phyloP scores from a whole-genome alignment of 2,113 vertebrate genomes.

The Ophthalmolycus amberensis region DNA sequence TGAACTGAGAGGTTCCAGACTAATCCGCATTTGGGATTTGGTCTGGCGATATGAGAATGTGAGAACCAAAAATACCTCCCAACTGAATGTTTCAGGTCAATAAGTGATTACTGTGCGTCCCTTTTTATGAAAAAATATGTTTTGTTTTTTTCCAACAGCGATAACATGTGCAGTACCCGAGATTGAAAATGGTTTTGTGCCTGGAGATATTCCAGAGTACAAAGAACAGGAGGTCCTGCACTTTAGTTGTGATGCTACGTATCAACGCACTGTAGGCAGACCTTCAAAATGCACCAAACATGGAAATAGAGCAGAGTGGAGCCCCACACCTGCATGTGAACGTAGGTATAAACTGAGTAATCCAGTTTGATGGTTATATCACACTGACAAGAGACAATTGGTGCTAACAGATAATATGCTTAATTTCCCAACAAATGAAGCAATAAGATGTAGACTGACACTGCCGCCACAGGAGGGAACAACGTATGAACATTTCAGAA shows the following conservation, averaged over 20 bases:
- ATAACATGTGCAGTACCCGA: constrained; percentile 2
- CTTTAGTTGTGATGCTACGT: background rate
- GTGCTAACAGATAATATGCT: background rate
- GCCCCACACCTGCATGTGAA: constrained; percentile 71
- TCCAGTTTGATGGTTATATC: background rate
- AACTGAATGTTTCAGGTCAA: background rate
- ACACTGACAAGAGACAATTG: background rate
- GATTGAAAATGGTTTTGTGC: constrained; percentile 48
- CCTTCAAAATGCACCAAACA: constrained; percentile 51
- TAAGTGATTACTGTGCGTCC: background rate
- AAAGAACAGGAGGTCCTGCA: constrained; percentile 6
- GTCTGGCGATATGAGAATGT: background rate
- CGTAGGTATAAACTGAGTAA: constrained; percentile 43
- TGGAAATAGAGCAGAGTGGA: constrained; percentile 55
- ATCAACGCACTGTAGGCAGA: background rate
- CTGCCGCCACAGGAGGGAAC: background rate
- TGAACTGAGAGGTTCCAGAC: background rate
- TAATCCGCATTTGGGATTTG: background rate
- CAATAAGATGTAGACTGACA: background rate
- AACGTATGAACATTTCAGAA: background rate
- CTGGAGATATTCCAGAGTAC: rapidly evolving
- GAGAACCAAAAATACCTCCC: background rate
- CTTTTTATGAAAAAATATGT: background rate
- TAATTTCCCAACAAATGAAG: constrained; percentile 29
- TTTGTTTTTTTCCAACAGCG: constrained; percentile 42